Evolutionary conservation across 2,888 invertebrate genomes (phyloP), one percentile per base, ranked within the genome.

Genomic region (Pherbina coryleti): DNA sequence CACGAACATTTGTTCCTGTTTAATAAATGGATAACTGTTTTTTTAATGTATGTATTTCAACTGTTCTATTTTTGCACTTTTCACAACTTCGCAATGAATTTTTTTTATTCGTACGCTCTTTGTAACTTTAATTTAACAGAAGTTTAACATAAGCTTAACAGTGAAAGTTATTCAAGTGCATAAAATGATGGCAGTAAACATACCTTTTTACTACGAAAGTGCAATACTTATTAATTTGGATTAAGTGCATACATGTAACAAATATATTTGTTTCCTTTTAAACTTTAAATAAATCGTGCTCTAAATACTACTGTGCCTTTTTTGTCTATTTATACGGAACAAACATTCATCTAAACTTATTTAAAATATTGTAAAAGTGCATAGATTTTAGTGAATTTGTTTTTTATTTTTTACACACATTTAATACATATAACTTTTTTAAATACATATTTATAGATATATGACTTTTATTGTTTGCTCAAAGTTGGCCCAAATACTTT

Each of bases 381-480:
- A 82, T 73, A 80, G 79, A 78, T 64, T 11, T 25, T 28, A 62
- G 31, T 62, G 5, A 19, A 11, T 9, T 55, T 9, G 3, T 19
- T 22, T 37, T 53, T 53, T 11, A 7, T 34, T 79, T 79, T 76
- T 78, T 67, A 80, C 80, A 80, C 82, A 86, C 84, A 79, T 85
- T 83, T 85, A 86, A 86, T 84, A 86, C 84, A 83, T 84, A 82
- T 80, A 81, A 55, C 44, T 22, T 55, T 82, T 81, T 78, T 83
- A 81, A 84, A 84, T 85, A 81, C 84, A 85, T 85, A 84, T 85
- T 83, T 83, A 86, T 84, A 84, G 83, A 84, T 82, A 81, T 37
- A 67, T 75, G 75, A 49, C 67, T 60, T 81, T 77, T 76, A 70
- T 80, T 77, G 80, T 80, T 81, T 83, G 76, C 79, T 66, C 75